A percentile compares a stretch with the other conserved stretches of the same genome.
Evolutionary conservation across 1,140 invertebrate species (phyloP).

Genomic region (Drosophila leontia): DNA sequence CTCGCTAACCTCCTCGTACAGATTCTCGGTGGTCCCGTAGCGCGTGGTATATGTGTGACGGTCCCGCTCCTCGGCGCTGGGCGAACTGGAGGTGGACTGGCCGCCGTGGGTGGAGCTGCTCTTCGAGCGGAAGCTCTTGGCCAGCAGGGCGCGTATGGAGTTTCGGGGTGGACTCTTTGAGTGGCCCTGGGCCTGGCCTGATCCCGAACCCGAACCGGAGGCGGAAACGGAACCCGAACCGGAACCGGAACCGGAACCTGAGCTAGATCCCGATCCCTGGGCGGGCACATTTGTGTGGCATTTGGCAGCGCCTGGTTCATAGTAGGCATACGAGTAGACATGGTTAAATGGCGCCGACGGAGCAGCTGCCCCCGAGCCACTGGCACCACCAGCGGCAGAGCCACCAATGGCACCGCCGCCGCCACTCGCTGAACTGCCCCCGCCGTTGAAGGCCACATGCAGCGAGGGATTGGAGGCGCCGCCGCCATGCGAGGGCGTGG

Average conservation of each 20-base stretch:
- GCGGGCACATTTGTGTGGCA: conserved; percentile 87
- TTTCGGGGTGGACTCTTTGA: conserved; percentile 84
- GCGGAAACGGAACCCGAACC: conserved; percentile 10
- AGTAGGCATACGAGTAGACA: conserved; percentile 92
- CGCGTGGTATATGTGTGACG: conserved; percentile 90
- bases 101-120: conserved; percentile 62
- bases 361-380: conserved; percentile 74
- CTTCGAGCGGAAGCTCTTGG: conserved; percentile 80
- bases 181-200: conserved; percentile 41
- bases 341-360: conserved; percentile 75
- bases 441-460: conserved; percentile 69
- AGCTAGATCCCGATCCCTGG: conserved; percentile 45
- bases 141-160: conserved; percentile 78
- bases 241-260: conserved; percentile 1
- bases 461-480: conserved; percentile 63
- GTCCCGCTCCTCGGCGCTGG: conserved; percentile 77
- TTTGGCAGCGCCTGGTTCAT: conserved; percentile 88
- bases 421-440: conserved; percentile 3
- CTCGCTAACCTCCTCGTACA: conserved; percentile 94
- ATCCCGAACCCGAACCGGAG: not conserved
- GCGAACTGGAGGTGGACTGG: conserved; percentile 68
- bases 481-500: conserved; percentile 65
- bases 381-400: conserved; percentile 28
- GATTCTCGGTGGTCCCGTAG: conserved; percentile 94
- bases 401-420: conserved; percentile 60